phyloP scores from a whole-genome alignment of 2,888 invertebrate species.

The Harpalus rufipes region DNA sequence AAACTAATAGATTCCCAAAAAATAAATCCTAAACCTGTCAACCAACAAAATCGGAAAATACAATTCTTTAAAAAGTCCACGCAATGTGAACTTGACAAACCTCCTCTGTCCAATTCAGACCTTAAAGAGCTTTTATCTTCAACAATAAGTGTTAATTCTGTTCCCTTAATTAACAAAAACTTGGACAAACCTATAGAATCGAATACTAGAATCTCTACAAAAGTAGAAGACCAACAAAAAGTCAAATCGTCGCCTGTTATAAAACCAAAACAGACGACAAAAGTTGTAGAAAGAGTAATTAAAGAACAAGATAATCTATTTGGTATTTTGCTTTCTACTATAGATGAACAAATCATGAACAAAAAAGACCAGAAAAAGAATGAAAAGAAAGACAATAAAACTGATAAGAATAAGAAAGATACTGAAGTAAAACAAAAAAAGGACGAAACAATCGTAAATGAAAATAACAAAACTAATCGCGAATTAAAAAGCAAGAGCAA shows the following conservation, averaged over 20 bases:
- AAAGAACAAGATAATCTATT: conserved; percentile 69
- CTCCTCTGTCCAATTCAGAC: conserved; percentile 74
- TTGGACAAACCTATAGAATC: conserved; percentile 79
- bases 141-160: conserved; percentile 73
- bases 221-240: conserved; percentile 69
- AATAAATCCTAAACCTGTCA: background rate
- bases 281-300: conserved; percentile 41
- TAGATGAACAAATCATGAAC: conserved; percentile 71
- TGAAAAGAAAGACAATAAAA: conserved; percentile 45
- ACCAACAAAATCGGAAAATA: background rate
- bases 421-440: conserved; percentile 10
- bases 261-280: conserved; percentile 51
- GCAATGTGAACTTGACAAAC: conserved; percentile 65
- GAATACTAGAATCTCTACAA: conserved; percentile 76
- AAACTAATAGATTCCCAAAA: too few species aligned
- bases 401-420: conserved; percentile 7
- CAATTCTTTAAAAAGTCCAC: conserved; percentile 4
- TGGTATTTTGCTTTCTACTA: conserved; percentile 71
- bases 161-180: conserved; percentile 77
- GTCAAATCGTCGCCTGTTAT: background rate
- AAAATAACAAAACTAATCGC: background rate
- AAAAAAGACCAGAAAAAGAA: conserved; percentile 51
- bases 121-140: conserved; percentile 71
- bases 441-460: background rate
- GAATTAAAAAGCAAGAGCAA: background rate